A percentile compares a stretch with the other conserved stretches of the same genome.
Conservation (phyloP, 1,140 invertebrate genomes). For the Drosophila athabasca region DNA sequence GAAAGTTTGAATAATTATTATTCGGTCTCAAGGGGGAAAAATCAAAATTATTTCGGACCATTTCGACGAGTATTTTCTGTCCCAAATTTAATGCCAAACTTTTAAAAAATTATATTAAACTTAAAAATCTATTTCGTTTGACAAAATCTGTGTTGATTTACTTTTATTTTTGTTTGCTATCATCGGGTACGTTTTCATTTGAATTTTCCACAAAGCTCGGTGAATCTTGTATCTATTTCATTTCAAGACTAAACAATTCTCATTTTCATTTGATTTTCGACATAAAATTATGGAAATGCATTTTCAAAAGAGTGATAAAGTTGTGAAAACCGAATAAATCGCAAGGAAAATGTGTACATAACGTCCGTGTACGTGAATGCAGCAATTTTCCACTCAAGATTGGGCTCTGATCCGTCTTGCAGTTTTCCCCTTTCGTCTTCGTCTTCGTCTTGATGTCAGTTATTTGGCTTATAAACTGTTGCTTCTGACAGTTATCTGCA, state of each 20-base stretch:
- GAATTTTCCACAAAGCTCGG: too few species aligned
- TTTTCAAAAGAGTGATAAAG: constrained; percentile 12
- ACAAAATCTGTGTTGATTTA: too few species aligned
- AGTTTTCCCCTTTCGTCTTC: background rate
- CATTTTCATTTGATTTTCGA: constrained; percentile 29
- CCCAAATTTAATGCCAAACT: too few species aligned
- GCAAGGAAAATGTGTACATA: constrained; percentile 10
- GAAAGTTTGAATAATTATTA: too few species aligned
- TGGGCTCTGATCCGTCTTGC: constrained; percentile 2
- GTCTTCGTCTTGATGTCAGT: constrained; percentile 13
- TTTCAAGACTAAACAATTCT: background rate
- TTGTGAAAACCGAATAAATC: constrained; percentile 12
- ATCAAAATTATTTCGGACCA: too few species aligned
- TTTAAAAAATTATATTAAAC: too few species aligned
- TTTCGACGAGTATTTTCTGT: too few species aligned
- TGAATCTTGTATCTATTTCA: background rate
- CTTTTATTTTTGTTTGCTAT: too few species aligned
- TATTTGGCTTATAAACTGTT: constrained; percentile 66
- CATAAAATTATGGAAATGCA: constrained; percentile 14
- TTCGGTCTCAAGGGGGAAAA: too few species aligned
- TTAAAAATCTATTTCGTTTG: too few species aligned
- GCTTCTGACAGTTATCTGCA: constrained; percentile 54
- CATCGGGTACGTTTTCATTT: too few species aligned
- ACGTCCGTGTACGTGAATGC: constrained; percentile 4
- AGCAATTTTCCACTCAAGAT: constrained; percentile 3